Base-by-base conservation (phyloP, 2,797 vertebrate genomes). In the Loris lydekkerianus region DNA sequence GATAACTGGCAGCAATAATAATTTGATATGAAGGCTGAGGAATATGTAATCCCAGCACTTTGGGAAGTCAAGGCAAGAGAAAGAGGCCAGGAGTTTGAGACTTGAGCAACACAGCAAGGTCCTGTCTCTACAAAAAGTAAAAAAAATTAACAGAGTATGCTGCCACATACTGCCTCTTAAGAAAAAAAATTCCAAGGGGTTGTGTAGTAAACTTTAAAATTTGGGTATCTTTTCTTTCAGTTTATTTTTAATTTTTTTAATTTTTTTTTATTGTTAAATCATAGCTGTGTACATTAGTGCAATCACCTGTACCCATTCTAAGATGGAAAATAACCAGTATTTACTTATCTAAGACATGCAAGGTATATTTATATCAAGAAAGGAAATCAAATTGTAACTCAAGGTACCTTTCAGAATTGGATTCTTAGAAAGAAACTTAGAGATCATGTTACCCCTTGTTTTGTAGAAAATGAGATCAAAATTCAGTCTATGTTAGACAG, bases 341-440 rank as follows among this genome's bases (percentile, higher is more conserved):
- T 88, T 87, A 80, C n/a, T 72, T 91, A 63, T 69, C 34, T 89
- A 60, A 18, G 34, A 85, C 70, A 2, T 63, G 20, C 34, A 95
- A 91, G 23, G 58, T 69, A 75, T 58, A 21, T 72, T 81, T 94
- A 67, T 43, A n/a, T 27, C 88, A 85, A 78, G 91, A 37, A 88
- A 94, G 67, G 70, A 93, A 87, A 90, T 58, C 17, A 67, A 76
- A 81, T 69, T 93, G 29, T 67, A 93, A 86, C 29, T 77, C 88
- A 83, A 63, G 27, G 60, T 84, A 88, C 40, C 73, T 69, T 61
- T 63, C 25, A 85, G 53, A 89, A 90, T 67, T 97, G 34, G 21
- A 89, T 49, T 72, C 67, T 84, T 69, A 93, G 4, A 76, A 58
- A 7, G 31, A 93, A 73, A 10, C n/a, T 89, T 86, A 37, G 31